These are phyloP conservation scores for Adoxophyes honmai DNA, from an alignment of 1,140 invertebrate genomes.

Conservation along the genomic window DNA sequence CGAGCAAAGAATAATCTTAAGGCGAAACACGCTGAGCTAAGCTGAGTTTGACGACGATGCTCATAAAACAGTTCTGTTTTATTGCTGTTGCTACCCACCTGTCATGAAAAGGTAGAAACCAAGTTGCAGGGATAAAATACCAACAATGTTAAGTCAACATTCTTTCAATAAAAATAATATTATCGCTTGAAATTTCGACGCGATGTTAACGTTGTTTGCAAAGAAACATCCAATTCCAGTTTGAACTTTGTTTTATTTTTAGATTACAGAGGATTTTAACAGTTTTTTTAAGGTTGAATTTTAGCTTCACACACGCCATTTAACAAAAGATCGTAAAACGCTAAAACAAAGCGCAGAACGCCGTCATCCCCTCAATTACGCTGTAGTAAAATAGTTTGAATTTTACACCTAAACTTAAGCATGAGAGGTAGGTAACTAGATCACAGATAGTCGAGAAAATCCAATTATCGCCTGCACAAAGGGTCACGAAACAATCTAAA, in stretches of 20 bases:
- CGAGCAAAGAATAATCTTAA: slow-evolving; percentile 24
- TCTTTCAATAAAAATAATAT: slow-evolving; percentile 16
- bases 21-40: slow-evolving; percentile 16
- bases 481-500: slow-evolving; percentile 74
- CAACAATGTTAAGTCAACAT: slow-evolving; percentile 33
- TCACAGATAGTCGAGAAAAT: slow-evolving; percentile 70
- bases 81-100: slow-evolving; percentile 51
- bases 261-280: background rate
- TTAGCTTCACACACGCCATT: background rate
- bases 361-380: background rate
- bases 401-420: slow-evolving; percentile 37
- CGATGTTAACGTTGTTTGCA: slow-evolving; percentile 14
- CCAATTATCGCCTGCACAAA: slow-evolving; percentile 75
- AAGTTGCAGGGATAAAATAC: slow-evolving; percentile 24
- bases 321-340: no score
- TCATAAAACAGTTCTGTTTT: slow-evolving; percentile 53
- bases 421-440: slow-evolving; percentile 67
- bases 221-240: background rate
- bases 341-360: no score
- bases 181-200: slow-evolving; percentile 12
- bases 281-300: background rate
- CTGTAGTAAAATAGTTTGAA: slow-evolving; percentile 17
- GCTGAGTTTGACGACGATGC: slow-evolving; percentile 37
- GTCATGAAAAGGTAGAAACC: slow-evolving; percentile 31
- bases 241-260: background rate